phyloP scores from a whole-genome alignment of 2,888 invertebrate genomes.

The Geophilus truncorum region DNA sequence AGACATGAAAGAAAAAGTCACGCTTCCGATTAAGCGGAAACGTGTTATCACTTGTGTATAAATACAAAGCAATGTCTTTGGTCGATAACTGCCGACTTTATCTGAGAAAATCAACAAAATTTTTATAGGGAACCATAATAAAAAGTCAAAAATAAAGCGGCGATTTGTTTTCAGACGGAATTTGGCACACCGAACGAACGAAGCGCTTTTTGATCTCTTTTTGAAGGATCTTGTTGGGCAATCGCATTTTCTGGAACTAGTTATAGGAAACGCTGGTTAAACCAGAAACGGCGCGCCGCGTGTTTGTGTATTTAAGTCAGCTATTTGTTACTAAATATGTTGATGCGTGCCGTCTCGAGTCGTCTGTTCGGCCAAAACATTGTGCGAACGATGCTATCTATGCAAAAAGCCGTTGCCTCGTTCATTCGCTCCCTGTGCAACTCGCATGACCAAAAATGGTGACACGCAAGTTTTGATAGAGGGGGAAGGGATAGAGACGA shows the following conservation, averaged over 20 bases:
- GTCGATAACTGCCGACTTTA: too few species aligned
- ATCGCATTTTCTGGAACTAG: neutral
- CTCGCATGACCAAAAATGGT: slow-evolving; percentile 23
- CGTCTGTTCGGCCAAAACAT: neutral
- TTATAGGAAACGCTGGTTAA: neutral
- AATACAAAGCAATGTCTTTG: too few species aligned
- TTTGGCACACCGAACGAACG: too few species aligned
- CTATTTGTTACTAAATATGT: slow-evolving; percentile 11
- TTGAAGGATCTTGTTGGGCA: neutral
- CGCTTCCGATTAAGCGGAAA: too few species aligned
- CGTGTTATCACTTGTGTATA: too few species aligned
- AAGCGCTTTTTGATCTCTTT: neutral
- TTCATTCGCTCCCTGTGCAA: too few species aligned
- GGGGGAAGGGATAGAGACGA: neutral
- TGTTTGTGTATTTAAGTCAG: neutral
- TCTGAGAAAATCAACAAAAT: too few species aligned
- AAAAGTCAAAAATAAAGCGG: too few species aligned
- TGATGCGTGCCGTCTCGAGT: neutral
- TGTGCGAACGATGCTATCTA: slow-evolving; percentile 6
- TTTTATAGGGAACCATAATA: too few species aligned
- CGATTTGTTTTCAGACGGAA: neutral
- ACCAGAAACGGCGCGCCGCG: neutral
- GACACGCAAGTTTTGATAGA: neutral
- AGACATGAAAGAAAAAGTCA: too few species aligned
- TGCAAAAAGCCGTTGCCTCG: neutral